Conservation (phyloP, 2,113 vertebrate genomes). For the Lamprotornis superbus region DNA sequence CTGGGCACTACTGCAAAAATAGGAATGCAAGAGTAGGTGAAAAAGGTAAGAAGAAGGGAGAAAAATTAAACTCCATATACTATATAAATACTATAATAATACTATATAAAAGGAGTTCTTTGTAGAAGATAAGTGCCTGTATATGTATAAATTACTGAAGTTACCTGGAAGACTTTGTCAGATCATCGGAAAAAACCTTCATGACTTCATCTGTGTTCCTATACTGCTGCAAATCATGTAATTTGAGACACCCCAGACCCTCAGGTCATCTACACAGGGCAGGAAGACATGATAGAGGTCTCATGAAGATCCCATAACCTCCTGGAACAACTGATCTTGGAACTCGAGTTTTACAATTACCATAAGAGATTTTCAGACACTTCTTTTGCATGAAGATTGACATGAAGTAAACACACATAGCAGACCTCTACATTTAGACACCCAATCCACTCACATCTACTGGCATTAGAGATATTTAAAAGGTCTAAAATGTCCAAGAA, state of each 20-base stretch:
- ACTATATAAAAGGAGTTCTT: background rate
- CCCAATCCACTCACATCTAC: rapidly evolving
- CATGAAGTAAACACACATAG: background rate
- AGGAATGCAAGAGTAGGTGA: background rate
- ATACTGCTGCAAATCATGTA: rapidly evolving
- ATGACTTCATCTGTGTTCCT: background rate
- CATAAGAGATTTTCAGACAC: background rate
- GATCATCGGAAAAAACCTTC: background rate
- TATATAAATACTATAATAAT: no score
- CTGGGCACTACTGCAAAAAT: background rate
- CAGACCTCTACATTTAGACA: background rate
- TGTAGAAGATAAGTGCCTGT: background rate
- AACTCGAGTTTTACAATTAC: background rate
- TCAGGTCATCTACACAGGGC: background rate
- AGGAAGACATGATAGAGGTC: background rate
- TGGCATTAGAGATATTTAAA: background rate
- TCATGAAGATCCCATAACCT: background rate
- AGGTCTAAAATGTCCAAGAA: background rate
- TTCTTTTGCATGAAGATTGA: background rate
- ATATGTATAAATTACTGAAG: background rate
- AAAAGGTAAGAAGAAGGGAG: background rate
- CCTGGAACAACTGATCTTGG: background rate
- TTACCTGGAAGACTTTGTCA: background rate
- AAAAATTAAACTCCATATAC: background rate
- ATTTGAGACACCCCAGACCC: background rate